phyloP scores from a whole-genome alignment of 2,888 invertebrate genomes.

The Pristionchus mayeri region DNA sequence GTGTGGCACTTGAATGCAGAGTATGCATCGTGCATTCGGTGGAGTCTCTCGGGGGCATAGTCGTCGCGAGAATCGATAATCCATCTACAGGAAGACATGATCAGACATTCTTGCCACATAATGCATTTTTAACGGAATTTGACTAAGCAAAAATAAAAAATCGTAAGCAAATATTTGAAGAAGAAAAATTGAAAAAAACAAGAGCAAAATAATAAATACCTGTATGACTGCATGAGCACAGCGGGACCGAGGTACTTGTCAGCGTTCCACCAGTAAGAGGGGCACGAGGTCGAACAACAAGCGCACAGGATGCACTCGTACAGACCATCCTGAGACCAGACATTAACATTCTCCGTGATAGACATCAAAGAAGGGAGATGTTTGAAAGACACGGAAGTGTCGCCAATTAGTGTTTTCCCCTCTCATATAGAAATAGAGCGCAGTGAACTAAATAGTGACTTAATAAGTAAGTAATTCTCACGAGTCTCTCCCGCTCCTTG shows the following conservation, averaged over 20 bases:
- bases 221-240: conserved; percentile 98
- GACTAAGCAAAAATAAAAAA: no score
- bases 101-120: no score
- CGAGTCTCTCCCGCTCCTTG: conserved; percentile 90
- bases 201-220: no score
- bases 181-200: no score
- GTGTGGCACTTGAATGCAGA: conserved; percentile 96
- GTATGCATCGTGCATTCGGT: conserved; percentile 89
- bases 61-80: conserved; percentile 96
- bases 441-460: no score
- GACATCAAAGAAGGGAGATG: no score
- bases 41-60: conserved; percentile 85
- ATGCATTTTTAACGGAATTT: no score
- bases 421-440: no score
- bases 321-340: conserved; percentile 85
- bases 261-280: conserved; percentile 99
- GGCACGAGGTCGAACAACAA: conserved; percentile 96
- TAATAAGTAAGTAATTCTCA: conserved; percentile 73
- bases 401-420: no score
- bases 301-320: conserved; percentile 98
- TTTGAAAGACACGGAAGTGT: no score
- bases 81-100: conserved; percentile 83
- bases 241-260: conserved; percentile 98
- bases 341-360: no score
- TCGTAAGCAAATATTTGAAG: no score